phyloP scores from a whole-genome alignment of 1,140 invertebrate genomes.

The Trachelipus rathkii region DNA sequence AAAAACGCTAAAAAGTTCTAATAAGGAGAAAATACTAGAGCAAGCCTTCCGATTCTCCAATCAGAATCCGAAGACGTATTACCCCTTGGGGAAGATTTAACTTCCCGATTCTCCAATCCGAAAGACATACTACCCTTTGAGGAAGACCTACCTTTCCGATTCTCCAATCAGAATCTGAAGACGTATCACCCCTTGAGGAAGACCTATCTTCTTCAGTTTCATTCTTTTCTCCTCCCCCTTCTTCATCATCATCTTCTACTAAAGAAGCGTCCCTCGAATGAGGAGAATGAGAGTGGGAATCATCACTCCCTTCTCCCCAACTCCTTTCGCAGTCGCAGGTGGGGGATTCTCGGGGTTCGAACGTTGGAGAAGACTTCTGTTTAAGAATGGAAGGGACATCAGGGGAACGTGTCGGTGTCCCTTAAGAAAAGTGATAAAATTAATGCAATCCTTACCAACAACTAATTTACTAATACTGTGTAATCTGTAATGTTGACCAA shows the following conservation, averaged over 20 bases:
- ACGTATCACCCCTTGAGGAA: background rate
- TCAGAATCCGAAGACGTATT: conserved; percentile 28
- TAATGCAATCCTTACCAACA: no score
- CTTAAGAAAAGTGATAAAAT: background rate
- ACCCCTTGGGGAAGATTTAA: background rate
- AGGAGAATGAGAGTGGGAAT: conserved; percentile 25
- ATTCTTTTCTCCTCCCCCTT: conserved; percentile 18
- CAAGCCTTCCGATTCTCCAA: conserved; percentile 33
- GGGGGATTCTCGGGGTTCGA: conserved; percentile 14
- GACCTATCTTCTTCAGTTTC: background rate
- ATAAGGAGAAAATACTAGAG: no score
- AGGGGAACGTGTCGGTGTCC: conserved; percentile 30
- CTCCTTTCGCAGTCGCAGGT: conserved; percentile 27
- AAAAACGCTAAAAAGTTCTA: no score
- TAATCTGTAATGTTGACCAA: no score
- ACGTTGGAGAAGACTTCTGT: conserved; percentile 30
- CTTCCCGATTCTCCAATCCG: no score
- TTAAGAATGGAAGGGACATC: conserved; percentile 41
- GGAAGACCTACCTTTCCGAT: conserved; percentile 34
- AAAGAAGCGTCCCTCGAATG: conserved; percentile 27
- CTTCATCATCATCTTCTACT: conserved; percentile 33
- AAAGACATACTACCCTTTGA: no score
- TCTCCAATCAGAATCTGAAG: conserved; percentile 35
- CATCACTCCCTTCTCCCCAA: conserved; percentile 25
- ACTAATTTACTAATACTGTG: no score